Conservation (phyloP, 2,888 invertebrate species). For the Conus canariensis region DNA sequence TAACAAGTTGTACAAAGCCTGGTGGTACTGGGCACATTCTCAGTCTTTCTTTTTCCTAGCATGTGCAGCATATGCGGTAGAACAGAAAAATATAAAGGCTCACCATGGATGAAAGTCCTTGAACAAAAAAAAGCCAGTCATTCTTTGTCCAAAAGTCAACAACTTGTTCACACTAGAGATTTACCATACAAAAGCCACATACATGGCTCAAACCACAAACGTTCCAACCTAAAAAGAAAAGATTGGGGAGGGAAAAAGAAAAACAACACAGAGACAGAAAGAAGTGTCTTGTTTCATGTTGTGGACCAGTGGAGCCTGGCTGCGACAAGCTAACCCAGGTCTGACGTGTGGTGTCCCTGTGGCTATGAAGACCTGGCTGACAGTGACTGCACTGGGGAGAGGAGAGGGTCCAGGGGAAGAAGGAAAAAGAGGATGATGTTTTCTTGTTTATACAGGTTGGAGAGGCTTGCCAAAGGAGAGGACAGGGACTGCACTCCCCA, state of each 20-base stretch:
- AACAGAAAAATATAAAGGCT: not conserved
- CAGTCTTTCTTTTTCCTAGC: too few relatives aligned
- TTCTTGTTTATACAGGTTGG: conserved; percentile 28
- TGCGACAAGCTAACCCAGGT: conserved; percentile 13
- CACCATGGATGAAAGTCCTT: not conserved
- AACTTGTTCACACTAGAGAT: conserved; percentile 9
- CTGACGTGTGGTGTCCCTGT: conserved; percentile 1
- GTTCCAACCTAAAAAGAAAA: conserved; percentile 12
- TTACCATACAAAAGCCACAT: conserved; percentile 9
- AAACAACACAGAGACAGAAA: not conserved
- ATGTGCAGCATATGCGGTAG: not conserved
- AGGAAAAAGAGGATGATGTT: not conserved
- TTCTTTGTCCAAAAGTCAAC: conserved; percentile 4
- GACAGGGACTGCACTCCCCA: conserved; percentile 26
- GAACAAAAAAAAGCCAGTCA: conserved; percentile 6
- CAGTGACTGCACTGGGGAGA: not conserved
- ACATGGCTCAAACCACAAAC: conserved; percentile 11
- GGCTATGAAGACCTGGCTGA: conserved; percentile 7
- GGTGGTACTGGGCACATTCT: not conserved
- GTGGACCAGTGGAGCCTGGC: not conserved
- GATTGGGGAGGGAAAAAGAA: not conserved
- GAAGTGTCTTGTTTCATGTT: conserved; percentile 1
- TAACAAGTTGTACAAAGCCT: not conserved
- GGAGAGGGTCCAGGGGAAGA: not conserved
- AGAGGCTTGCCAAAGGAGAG: conserved; percentile 32